Evolutionary conservation across 1,140 invertebrate species (phyloP), one percentile per base, ranked within the genome.

Genomic region (Ostrea edulis): DNA sequence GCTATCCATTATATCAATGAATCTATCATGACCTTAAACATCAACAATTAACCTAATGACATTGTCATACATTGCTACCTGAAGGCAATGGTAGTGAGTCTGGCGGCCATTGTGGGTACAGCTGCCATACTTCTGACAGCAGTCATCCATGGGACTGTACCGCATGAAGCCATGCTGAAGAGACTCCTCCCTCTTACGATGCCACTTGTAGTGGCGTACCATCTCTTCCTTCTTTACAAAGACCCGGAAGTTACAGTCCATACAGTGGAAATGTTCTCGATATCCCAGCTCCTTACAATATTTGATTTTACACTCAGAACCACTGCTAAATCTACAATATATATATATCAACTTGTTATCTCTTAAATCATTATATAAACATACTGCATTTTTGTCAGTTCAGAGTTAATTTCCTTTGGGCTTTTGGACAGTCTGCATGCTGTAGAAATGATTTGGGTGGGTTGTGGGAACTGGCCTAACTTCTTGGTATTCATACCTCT

Each of bases 141-240:
- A 99, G 94, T 99, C 98, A 94, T 99, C 98, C 58, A 97, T 96
- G 0, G 98, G 97, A 81, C 98, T 98, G 94, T 97, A 98, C 65
- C 99, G 96, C 96, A 99, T 98, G 95, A 99, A 99, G 25, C 98
- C 98, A 93, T 99, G 98, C 91, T 98, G 98, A 9, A 99, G 95
- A 25, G 98, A 98, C 94, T 99, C 99, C 93, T 99, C 98, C 12
- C 98, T 96, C 95, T 99, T 99, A 96, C 99, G 99, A 95, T 99
- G 99, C 99, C 99, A 99, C 95, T 99, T 99, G 94, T 98, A 98
- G 95, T 99, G 99, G 71, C 99, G 96, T 84, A 99, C 99, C 97
- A 99, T 99, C 94, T 99, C 99, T 95, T 99, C 98, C 94, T 99
- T 99, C 94, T 99, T 99, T 90, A 98, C 97, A 94, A 99, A 98